These are phyloP conservation scores for Dryobota labecula DNA, from an alignment of 2,888 invertebrate species.

Conservation along the genomic window DNA sequence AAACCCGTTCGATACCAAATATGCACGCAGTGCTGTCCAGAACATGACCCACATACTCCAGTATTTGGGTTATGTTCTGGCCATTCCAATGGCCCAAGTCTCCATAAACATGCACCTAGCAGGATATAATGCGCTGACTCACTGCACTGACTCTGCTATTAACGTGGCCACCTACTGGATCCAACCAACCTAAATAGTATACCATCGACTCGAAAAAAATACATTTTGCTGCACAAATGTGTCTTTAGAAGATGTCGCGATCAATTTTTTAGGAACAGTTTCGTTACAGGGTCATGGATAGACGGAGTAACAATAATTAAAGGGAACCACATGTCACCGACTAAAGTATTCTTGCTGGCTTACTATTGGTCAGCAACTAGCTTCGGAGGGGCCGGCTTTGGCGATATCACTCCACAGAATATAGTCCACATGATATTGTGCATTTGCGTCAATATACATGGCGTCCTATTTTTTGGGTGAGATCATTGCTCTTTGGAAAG, in stretches of 20 bases:
- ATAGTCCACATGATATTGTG: constrained; percentile 83
- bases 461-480: constrained; percentile 88
- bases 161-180: neutral
- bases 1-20: neutral
- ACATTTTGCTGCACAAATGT: neutral
- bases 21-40: neutral
- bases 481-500: constrained; percentile 2
- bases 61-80: too few relatives aligned
- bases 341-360: constrained; percentile 83
- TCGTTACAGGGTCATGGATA: constrained; percentile 83
- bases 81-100: neutral
- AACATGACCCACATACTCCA: neutral
- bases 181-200: neutral
- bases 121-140: too few relatives aligned
- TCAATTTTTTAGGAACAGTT: neutral
- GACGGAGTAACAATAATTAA: constrained; percentile 77
- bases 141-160: neutral
- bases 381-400: constrained; percentile 87
- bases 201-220: neutral
- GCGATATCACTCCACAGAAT: constrained; percentile 86
- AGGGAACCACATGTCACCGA: constrained; percentile 75
- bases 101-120: neutral
- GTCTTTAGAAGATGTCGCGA: neutral
- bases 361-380: constrained; percentile 87
- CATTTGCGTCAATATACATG: constrained; percentile 84